A percentile compares a stretch with the other conserved stretches of the same genome.
These are phyloP conservation scores for Melanerpes formicivorus DNA, from an alignment of 2,113 vertebrate genomes.

Conservation along the genomic window DNA sequence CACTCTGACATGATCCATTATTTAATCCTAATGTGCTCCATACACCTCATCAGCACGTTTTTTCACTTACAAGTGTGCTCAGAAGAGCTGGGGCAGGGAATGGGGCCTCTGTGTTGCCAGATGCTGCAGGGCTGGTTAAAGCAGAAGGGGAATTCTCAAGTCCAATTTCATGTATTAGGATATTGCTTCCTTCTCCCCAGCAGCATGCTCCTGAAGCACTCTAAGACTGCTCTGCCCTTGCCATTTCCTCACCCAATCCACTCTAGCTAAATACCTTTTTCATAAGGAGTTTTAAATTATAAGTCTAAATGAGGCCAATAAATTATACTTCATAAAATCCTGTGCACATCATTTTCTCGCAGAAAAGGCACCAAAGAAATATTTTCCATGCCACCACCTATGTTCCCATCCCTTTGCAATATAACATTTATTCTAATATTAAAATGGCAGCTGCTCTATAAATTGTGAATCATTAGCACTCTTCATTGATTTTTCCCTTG, in stretches of 20 bases:
- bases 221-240: background rate
- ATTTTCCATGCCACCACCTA: slow-evolving; percentile 78
- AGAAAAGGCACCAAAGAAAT: slow-evolving; percentile 82
- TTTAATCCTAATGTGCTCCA: background rate
- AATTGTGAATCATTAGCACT: slow-evolving; percentile 89
- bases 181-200: slow-evolving; percentile 14
- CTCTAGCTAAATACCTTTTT: slow-evolving; percentile 78
- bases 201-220: background rate
- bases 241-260: slow-evolving; percentile 40
- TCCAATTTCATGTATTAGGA: background rate
- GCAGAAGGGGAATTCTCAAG: background rate
- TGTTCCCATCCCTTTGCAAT: slow-evolving; percentile 73
- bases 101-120: background rate
- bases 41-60: background rate
- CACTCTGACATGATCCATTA: background rate
- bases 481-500: slow-evolving; percentile 82
- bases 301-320: slow-evolving; percentile 82
- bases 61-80: background rate
- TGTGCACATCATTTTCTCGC: slow-evolving; percentile 75
- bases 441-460: slow-evolving; percentile 89
- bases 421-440: slow-evolving; percentile 90
- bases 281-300: slow-evolving; percentile 82
- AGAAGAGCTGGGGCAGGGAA: background rate
- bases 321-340: slow-evolving; percentile 83
- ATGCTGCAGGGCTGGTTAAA: background rate